A percentile compares a stretch with the other conserved stretches of the same genome.
Conservation (phyloP, 2,888 invertebrate species). For the Lasioglossum villosulum region DNA sequence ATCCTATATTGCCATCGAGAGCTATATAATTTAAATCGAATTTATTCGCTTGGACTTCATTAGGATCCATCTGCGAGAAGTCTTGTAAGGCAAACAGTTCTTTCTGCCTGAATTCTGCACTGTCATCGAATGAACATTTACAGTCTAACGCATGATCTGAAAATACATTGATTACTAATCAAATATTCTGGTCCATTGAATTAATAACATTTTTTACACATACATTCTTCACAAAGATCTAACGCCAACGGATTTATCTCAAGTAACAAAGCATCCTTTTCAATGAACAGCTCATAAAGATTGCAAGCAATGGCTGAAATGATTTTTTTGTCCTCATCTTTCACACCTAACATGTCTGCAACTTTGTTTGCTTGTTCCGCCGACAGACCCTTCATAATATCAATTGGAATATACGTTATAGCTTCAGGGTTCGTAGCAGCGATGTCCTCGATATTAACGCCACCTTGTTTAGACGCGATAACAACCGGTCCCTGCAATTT, state of each 20-base stretch:
- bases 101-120: slow-evolving; percentile 86
- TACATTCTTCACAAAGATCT: slow-evolving; percentile 81
- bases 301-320: slow-evolving; percentile 73
- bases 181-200: not conserved
- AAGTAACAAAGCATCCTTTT: slow-evolving; percentile 86
- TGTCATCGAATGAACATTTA: slow-evolving; percentile 87
- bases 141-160: slow-evolving; percentile 87
- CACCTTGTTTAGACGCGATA: slow-evolving; percentile 96
- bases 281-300: slow-evolving; percentile 86
- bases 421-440: slow-evolving; percentile 95
- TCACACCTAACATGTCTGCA: slow-evolving; percentile 85
- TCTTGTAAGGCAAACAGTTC: slow-evolving; percentile 85
- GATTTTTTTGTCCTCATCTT: slow-evolving; percentile 48
- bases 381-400: slow-evolving; percentile 90
- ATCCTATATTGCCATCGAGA: slow-evolving; percentile 87
- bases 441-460: slow-evolving; percentile 97
- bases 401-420: slow-evolving; percentile 94
- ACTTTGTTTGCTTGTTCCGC: slow-evolving; percentile 89
- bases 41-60: slow-evolving; percentile 86
- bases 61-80: slow-evolving; percentile 86
- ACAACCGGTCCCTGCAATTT: slow-evolving; percentile 93
- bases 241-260: slow-evolving; percentile 88
- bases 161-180: not conserved
- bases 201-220: slow-evolving; percentile 17
- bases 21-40: slow-evolving; percentile 87